phyloP scores from a whole-genome alignment of 2,113 vertebrate genomes.

The Otocyon megalotis region DNA sequence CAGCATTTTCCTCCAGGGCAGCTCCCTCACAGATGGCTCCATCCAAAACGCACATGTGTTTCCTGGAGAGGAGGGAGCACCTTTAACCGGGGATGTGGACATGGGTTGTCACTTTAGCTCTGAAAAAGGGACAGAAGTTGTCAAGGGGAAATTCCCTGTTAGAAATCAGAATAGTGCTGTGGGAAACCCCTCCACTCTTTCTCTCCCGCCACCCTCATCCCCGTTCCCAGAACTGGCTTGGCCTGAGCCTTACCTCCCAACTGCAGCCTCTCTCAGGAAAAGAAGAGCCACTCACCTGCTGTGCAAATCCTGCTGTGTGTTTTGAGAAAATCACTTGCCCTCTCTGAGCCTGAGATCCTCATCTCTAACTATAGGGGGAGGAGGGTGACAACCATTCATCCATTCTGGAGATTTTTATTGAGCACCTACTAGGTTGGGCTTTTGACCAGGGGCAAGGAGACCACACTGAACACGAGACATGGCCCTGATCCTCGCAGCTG shows the following conservation, averaged over 20 bases:
- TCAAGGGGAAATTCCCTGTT: background rate
- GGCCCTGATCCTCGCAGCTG: background rate
- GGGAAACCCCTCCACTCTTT: background rate
- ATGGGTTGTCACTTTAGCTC: background rate
- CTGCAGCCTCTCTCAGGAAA: background rate
- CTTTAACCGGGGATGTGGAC: background rate
- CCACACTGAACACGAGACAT: fast-evolving
- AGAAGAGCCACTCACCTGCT: background rate
- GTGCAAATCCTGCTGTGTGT: background rate
- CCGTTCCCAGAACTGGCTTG: background rate
- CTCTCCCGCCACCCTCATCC: fast-evolving
- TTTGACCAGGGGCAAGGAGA: background rate
- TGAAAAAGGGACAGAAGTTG: background rate
- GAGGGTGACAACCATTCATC: background rate
- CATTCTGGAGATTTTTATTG: background rate
- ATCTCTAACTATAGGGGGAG: background rate
- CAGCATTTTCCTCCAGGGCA: background rate
- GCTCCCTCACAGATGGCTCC: background rate
- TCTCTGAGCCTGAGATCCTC: background rate
- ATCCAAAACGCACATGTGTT: background rate
- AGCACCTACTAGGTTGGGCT: background rate
- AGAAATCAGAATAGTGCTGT: background rate
- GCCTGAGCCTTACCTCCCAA: background rate
- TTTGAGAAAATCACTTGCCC: background rate
- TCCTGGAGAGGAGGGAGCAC: background rate